Evolutionary conservation across 2,797 vertebrate species (phyloP), one percentile per base, ranked within the genome.

Genomic region (Sciaenops ocellatus): DNA sequence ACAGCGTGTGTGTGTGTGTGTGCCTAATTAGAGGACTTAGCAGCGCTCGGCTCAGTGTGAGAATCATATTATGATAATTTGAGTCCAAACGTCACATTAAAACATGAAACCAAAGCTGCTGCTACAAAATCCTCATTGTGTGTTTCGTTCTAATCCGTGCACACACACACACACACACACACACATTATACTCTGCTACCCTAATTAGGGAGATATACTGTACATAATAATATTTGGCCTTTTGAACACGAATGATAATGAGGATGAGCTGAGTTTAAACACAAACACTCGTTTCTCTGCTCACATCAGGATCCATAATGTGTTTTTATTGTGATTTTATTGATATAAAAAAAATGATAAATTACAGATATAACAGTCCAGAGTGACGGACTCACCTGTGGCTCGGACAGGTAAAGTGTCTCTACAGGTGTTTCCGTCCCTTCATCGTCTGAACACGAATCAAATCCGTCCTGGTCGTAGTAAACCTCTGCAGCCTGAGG

Each of bases 381-480:
- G 10, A 13, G 54, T 28, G 20, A 24, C 3, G 3, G 20, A 69
- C 79, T 79, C 76, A 97, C 96, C 95, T 97, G 95, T 11, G 92
- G 89, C 72, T 86, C 90, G 30, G 93, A 91, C 90, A 90, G 91
- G 66, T 71, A 85, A 8, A 89, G 55, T 0, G 83, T 82, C 44
- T 83, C 87, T 30, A 72, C 81, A 0, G 63, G 69, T 78, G 89
- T 84, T 30, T 90, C 89, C 6, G 78, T 88, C 83, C 64, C 90
- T 13, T 93, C 91, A n/a, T 92, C 95, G 89, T 97, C 96, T 51
- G 96, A 97, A 83, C 89, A 97, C 65, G 96, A 97, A 64, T 97
- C 96, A 85, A 97, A 97, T 0, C 88, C 91, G 63, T 97, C 96
- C 48, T 95, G 90, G 30, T 96, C 94, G 64, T 92, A 93, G 90